Base-by-base conservation (phyloP, 2,888 invertebrate species). In the Diploptera punctata region DNA sequence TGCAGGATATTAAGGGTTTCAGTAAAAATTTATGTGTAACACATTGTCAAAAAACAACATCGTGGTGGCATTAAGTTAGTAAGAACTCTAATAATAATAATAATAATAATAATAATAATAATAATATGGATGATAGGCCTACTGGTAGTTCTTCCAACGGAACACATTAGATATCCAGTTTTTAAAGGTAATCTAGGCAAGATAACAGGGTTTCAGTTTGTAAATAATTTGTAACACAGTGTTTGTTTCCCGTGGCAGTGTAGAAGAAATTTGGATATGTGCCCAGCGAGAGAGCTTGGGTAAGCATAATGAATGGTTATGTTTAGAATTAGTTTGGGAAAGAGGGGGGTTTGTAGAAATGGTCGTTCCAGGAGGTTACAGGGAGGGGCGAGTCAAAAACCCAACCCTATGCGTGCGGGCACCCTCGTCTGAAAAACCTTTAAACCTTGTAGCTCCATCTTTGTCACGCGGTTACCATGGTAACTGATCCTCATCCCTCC, bases 391-490 rank as follows among this genome's bases (percentile, higher is more conserved):
- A 24, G 13, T 52, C 52, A 24, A 52, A 52, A 52, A 24, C 16
- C 52, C 52, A 52, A 52, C 52, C 52, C 52, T 52, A 13, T 24
- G 52, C 52, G 10, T 24, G 52, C 3, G 52, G 52, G 3, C 13
- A 4, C 24, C 52, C 2, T 5, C 21, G 24, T 19, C 52, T 52
- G 49, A 18, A 49, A 49, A 49, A 49, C 49, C 49, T 49, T 49
- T 49, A 52, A 52, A 52, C 52, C 24, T 52, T 24, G 18, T 52
- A 0, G 1, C 52, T 52, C 52, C 10, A 18, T 52, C 52, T 52
- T 52, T 52, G 52, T 52, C 52, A 52, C 24, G 1, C 52, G 52
- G 52, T 52, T 52, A 24, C 52, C 21, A 52, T 52, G 52, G 52
- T 52, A 52, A 24, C 52, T 52, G 10, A 19, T 49, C 19, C 49